Base-by-base conservation (phyloP, 2,113 vertebrate genomes). In the Pterocles gutturalis region DNA sequence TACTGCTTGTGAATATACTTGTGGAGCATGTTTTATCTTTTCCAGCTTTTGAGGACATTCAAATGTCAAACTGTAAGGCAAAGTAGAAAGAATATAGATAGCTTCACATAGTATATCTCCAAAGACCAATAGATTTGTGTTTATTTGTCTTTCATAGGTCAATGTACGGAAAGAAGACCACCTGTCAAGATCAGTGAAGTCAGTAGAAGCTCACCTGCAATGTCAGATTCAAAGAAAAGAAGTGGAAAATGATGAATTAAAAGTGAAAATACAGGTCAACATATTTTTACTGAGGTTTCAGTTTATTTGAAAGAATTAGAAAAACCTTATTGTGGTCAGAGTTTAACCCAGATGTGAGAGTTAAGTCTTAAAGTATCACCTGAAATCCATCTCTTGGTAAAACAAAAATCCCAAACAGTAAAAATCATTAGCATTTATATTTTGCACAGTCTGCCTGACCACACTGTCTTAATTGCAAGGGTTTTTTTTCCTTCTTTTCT, bases 171-270 rank as follows among this genome's bases (percentile, higher is more conserved):
- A 98, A 91, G 90, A 87, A 48, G 89, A 97, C 57, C 89, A 97
- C 49, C 75, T 98, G 51, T 98, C 98, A 66, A 98, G 98, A 69
- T 98, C 98, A 51, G 90, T 98, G 54, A 98, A 99, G 89, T 83
- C 97, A 26, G 98, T 98, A 9, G 98, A 98, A 36, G 96, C 98
- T 91, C 98, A 98, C 78, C 97, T 99, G 25, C 98, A 99, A 57
- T 54, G 87, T 34, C 99, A 99, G 83, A 98, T 99, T 71, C 95
- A 97, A 89, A 99, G 95, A 97, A 99, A 99, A 94, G 99, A 99
- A 83, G 96, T 87, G 3, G 98, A 99, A 87, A 99, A 99, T 90
- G 58, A 96, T 77, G 98, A 98, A 45, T 95, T 99, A 97, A 98
- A 97, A 91, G 92, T 96, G 29, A 98, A 99, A 69, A 97, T 99